Conservation (phyloP, 2,797 vertebrate genomes). For the Fistularia commersonii region DNA sequence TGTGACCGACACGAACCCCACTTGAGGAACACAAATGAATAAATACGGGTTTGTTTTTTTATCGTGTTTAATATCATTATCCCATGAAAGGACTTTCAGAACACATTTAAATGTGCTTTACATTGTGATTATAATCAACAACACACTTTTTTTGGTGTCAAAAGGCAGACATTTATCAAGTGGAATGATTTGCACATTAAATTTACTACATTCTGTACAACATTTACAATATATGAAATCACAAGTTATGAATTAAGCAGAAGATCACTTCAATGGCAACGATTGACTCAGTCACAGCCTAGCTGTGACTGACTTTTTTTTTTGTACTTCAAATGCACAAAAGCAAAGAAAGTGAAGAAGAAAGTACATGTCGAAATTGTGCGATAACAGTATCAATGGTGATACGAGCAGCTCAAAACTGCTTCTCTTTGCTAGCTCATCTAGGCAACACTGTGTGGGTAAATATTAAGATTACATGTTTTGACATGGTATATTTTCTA, state of each 20-base stretch:
- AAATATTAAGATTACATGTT: slow-evolving; percentile 10
- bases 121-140: slow-evolving; percentile 51
- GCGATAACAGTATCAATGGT: slow-evolving; percentile 44
- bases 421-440: slow-evolving; percentile 12
- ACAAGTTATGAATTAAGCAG: slow-evolving; percentile 33
- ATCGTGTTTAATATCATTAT: slow-evolving; percentile 7
- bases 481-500: too few species aligned
- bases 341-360: slow-evolving; percentile 27
- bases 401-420: slow-evolving; percentile 23
- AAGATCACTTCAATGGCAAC: slow-evolving; percentile 26
- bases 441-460: slow-evolving; percentile 18
- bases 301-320: slow-evolving; percentile 11
- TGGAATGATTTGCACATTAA: slow-evolving; percentile 71
- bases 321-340: slow-evolving; percentile 24
- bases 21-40: slow-evolving; percentile 25
- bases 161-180: slow-evolving; percentile 61
- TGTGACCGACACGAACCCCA: slow-evolving; percentile 7
- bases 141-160: slow-evolving; percentile 36
- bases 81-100: slow-evolving; percentile 31
- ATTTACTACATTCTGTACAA: slow-evolving; percentile 75
- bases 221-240: slow-evolving; percentile 62
- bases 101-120: slow-evolving; percentile 36
- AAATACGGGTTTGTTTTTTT: slow-evolving; percentile 17
- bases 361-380: slow-evolving; percentile 41
- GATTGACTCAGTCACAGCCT: slow-evolving; percentile 24